phyloP scores from a whole-genome alignment of 2,797 vertebrate genomes.

The Gymnothorax reevesii region DNA sequence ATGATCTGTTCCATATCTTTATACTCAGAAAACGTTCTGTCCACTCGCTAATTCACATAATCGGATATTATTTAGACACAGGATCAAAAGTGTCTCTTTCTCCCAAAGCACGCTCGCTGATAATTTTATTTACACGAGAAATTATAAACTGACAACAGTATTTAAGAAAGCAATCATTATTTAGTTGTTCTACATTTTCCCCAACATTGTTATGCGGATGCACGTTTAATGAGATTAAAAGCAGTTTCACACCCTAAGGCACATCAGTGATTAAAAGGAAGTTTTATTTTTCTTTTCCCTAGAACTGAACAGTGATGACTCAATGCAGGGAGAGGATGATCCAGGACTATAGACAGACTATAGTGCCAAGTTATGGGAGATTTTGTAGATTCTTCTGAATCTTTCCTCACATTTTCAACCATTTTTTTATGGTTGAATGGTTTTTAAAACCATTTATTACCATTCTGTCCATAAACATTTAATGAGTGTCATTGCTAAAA shows the following conservation, averaged over 20 bases:
- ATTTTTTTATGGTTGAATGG: too few species aligned
- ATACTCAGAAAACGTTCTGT: background rate
- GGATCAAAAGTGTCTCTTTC: background rate
- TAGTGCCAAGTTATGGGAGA: too few species aligned
- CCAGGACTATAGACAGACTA: background rate
- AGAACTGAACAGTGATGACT: background rate
- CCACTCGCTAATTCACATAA: background rate
- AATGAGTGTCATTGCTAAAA: too few species aligned
- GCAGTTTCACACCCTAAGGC: background rate
- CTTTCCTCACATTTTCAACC: too few species aligned
- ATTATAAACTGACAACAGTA: background rate
- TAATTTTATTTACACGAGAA: background rate
- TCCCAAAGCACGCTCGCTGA: background rate
- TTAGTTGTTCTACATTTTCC: background rate
- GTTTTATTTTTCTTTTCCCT: background rate
- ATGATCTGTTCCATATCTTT: background rate
- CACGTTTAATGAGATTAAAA: conserved; percentile 10
- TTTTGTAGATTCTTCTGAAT: too few species aligned
- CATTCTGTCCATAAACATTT: too few species aligned
- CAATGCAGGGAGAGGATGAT: background rate
- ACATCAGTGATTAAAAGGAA: background rate
- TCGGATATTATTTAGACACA: background rate
- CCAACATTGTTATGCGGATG: background rate
- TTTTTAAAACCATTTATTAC: too few species aligned
- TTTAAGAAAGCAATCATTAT: background rate